Evolutionary conservation across 2,797 vertebrate genomes (phyloP), one percentile per base, ranked within the genome.

Genomic region (Chromobotia macracanthus): DNA sequence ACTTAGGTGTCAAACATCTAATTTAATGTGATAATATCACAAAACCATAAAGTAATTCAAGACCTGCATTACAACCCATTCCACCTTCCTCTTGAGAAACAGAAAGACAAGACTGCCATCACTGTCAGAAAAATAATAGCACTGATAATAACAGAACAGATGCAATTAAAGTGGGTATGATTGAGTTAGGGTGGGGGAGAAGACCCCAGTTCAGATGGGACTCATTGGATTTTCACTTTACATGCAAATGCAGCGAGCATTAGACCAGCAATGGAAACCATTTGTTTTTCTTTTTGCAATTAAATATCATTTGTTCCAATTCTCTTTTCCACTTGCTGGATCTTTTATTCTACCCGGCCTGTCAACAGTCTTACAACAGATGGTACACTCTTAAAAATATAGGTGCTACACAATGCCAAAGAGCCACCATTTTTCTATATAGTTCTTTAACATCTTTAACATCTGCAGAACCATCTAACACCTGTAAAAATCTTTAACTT

Each of bases 221-320:
- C 72, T 38, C 31, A 68, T 66, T 9, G 11, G 55, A 60, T 61
- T 76, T 80, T 82, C 23, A 76, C 76, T 86, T 81, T 69, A 69
- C 66, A 86, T 74, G 51, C 60, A 79, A 65, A 83, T 87, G 76
- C 85, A 66, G 53, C 38, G 79, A 74, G 79, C 84, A 65, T 58
- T 80, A 68, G 81, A 82, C 74, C 84, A 65, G 58, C 51, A 75
- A 81, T 48, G 66, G 23, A 46, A 83, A 69, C 86, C 85, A 83
- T 85, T 76, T 78, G 58, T 81, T 77, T 56, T 87, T 61, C 21
- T 61, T 5, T 28, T 86, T 87, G 79, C 73, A 85, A 87, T 86
- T 82, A 81, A 86, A 86, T 44, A 84, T 71, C 0, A 58, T 68
- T 15, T 66, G 55, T 61, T 19, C 11, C 10, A 82, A 75, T 79